Evolutionary conservation across 1,140 invertebrate genomes (phyloP).

Genomic region (Drosophila sp.): DNA sequence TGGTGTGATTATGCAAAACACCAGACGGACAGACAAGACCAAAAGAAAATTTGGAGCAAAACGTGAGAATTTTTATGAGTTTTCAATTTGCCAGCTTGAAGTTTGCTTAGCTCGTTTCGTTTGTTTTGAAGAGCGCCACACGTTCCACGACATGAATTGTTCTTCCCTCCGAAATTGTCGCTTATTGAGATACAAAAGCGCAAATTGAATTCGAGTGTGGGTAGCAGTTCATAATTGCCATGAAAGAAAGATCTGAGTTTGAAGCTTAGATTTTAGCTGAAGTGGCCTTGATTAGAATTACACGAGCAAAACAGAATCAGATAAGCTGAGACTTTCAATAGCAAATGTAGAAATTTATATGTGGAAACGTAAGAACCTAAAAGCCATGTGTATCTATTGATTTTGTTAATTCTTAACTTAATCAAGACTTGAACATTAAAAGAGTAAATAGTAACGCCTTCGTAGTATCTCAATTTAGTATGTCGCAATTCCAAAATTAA

Average conservation of each 20-base stretch:
- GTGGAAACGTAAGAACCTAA: no score
- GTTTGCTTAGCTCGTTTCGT: slow-evolving; percentile 21
- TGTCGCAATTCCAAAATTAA: no score
- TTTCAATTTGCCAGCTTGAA: slow-evolving; percentile 64
- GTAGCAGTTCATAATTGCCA: slow-evolving; percentile 4
- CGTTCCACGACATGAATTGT: slow-evolving; percentile 43
- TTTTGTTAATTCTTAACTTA: no score
- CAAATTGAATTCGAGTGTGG: slow-evolving; percentile 12
- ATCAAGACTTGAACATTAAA: no score
- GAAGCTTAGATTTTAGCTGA: neutral
- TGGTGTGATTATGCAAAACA: slow-evolving; percentile 63
- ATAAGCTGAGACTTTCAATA: neutral
- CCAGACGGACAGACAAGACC: slow-evolving; percentile 20
- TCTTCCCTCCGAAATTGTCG: neutral
- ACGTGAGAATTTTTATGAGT: slow-evolving; percentile 76
- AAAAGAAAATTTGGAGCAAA: slow-evolving; percentile 69
- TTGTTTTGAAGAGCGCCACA: slow-evolving; percentile 48
- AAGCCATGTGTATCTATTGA: no score
- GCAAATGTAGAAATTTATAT: no score
- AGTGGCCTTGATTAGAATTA: slow-evolving; percentile 8
- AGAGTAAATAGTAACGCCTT: no score
- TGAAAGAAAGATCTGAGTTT: neutral
- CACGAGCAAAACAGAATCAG: neutral
- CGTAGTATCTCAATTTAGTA: no score
- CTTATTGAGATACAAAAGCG: slow-evolving; percentile 4